Conservation (phyloP, 2,888 invertebrate species). For the Byasa hedistus region DNA sequence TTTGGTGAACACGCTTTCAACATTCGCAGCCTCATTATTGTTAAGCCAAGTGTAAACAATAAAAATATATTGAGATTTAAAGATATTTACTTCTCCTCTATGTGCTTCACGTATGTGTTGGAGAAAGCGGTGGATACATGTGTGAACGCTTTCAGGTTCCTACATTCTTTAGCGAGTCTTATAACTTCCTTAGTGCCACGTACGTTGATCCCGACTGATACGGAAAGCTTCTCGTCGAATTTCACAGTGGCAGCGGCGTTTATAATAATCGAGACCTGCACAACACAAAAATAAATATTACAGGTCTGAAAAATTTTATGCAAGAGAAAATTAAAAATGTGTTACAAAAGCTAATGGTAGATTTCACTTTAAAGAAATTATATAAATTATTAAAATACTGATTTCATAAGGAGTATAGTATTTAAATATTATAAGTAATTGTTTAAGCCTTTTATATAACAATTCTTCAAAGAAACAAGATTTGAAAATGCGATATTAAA, state of each 20-base stretch:
- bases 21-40: no score
- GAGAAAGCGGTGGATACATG: constrained; percentile 77
- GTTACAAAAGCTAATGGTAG: no score
- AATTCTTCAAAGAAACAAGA: no score
- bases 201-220: constrained; percentile 89
- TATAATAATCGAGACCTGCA: constrained; percentile 67
- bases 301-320: not conserved
- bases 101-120: constrained; percentile 87
- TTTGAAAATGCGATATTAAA: no score
- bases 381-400: no score
- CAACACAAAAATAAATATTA: constrained; percentile 13
- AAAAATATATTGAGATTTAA: not conserved
- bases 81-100: constrained; percentile 83
- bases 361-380: no score
- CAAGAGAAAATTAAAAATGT: not conserved
- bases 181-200: constrained; percentile 87
- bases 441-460: no score
- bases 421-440: no score
- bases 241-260: constrained; percentile 75
- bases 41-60: not conserved
- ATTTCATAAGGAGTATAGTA: no score
- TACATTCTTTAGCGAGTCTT: constrained; percentile 85
- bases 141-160: constrained; percentile 81
- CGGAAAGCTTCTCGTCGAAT: constrained; percentile 89
- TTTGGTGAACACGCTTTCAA: no score